Conservation (phyloP, 2,113 vertebrate genomes). For the Scophthalmus maximus region DNA sequence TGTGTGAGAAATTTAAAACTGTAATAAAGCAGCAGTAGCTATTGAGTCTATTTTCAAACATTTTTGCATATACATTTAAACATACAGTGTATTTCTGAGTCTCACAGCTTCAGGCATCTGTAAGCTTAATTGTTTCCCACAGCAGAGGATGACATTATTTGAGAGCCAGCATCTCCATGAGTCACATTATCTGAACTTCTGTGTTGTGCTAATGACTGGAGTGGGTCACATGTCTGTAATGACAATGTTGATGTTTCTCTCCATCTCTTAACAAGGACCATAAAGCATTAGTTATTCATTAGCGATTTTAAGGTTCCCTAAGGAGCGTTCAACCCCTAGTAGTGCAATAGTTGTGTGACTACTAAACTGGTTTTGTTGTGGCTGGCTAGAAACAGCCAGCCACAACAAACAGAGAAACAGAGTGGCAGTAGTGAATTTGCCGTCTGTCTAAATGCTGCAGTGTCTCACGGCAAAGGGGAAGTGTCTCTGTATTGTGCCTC, state of each 20-base stretch:
- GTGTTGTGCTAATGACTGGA: constrained; percentile 4
- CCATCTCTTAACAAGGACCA: too few species aligned
- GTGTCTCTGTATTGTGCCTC: too few species aligned
- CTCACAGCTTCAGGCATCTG: too few species aligned
- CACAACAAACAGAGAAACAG: too few species aligned
- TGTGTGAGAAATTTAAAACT: not conserved
- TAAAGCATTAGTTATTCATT: not conserved
- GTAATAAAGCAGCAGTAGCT: not conserved
- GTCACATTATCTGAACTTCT: not conserved
- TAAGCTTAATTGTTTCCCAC: not conserved
- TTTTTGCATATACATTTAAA: not conserved
- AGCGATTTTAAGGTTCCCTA: not conserved
- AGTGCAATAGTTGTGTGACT: not conserved
- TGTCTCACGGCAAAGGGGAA: too few species aligned
- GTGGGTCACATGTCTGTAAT: not conserved
- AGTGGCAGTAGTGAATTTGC: too few species aligned
- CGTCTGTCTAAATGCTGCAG: too few species aligned
- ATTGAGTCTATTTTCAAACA: not conserved
- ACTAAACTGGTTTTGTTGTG: too few species aligned
- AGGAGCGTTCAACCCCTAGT: not conserved
- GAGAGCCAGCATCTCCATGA: not conserved
- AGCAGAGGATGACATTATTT: not conserved
- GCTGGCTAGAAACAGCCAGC: too few species aligned
- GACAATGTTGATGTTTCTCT: not conserved
- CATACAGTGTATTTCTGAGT: not conserved